Base-by-base conservation (phyloP, 1,140 invertebrate species). In the Bombus picipes region DNA sequence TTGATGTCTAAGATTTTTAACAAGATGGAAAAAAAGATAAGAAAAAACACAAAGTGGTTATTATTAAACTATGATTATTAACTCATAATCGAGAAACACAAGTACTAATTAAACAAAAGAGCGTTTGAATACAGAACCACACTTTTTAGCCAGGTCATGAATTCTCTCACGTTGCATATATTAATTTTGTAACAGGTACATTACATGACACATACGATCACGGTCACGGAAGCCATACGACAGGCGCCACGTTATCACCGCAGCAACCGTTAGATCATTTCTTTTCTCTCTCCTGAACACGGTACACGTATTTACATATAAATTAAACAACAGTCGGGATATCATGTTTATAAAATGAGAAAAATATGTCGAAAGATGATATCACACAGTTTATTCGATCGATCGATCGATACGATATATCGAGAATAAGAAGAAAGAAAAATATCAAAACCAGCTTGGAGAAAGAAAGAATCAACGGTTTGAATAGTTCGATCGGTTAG, bases 1-100 rank as follows among this genome's bases (percentile, higher is more conserved):
- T 94, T 94, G 94, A 94, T 94, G 94, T 94, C 93, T 93, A 94
- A 94, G 92, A 94, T 94, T 94, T 94, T 94, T 94, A 94, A 94
- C 88, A 82, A 86, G 77, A 91, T 87, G 79, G 86, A 90, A 86
- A 84, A 68, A 70, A 68, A 70, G 37, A 66, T 65, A 79, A 15
- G 28, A 47, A 25, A 79, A 79, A 53, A 91, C 86, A 88, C 89
- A 89, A 92, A 91, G 88, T 91, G 88, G 91, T 92, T 93, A 93
- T 92, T 92, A 91, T 89, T 92, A 89, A 93, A 90, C 88, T 92
- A 93, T 88, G 83, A 92, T 93, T 92, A 92, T 92, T 92, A 78
- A 92, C 92, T 90, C 85, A 85, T 94, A 92, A 93, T 73, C 85
- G 81, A 87, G 88, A 86, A 78, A 86, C 85, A 90, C 89, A 90